phyloP scores from a whole-genome alignment of 2,888 invertebrate species.

The Gryllus longicercus region DNA sequence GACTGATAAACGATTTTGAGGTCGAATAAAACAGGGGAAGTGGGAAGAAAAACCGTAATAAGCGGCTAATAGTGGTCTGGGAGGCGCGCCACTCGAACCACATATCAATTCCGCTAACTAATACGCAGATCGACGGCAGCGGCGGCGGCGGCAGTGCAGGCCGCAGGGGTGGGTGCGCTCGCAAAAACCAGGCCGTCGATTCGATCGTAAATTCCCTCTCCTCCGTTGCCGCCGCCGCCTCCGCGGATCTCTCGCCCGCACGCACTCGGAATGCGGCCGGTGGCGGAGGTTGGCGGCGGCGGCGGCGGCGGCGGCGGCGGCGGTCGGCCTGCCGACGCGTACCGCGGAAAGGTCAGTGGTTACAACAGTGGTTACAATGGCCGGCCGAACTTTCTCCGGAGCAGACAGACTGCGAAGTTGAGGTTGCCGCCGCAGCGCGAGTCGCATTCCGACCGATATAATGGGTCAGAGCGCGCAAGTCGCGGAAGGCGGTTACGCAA shows the following conservation, averaged over 20 bases:
- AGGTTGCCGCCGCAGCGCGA: background rate
- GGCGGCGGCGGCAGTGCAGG: background rate
- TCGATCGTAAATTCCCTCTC: background rate
- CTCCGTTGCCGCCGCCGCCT: background rate
- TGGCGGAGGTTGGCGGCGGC: background rate
- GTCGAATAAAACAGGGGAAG: conserved; percentile 1
- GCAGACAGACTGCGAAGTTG: background rate
- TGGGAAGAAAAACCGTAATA: background rate
- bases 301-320: background rate
- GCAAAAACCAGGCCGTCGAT: background rate
- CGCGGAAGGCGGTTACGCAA: background rate
- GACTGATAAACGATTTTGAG: conserved; percentile 17
- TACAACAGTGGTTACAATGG: conserved; percentile 8
- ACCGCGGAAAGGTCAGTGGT: conserved; percentile 1
- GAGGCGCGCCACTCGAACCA: background rate
- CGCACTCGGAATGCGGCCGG: conserved; percentile 3
- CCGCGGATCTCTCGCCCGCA: background rate
- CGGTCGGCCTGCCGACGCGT: background rate
- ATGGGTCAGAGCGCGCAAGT: background rate
- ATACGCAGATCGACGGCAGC: background rate
- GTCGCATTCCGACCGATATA: background rate
- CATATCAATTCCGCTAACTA: conserved; percentile 17
- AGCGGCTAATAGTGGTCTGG: conserved; percentile 5
- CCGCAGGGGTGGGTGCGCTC: no score
- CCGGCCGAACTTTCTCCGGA: conserved; percentile 3